Percentiles rank a stretch among this genome's conserved stretches.
These are phyloP conservation scores for Andrena hattorfiana DNA, from an alignment of 2,888 invertebrate species.

Conservation along the genomic window DNA sequence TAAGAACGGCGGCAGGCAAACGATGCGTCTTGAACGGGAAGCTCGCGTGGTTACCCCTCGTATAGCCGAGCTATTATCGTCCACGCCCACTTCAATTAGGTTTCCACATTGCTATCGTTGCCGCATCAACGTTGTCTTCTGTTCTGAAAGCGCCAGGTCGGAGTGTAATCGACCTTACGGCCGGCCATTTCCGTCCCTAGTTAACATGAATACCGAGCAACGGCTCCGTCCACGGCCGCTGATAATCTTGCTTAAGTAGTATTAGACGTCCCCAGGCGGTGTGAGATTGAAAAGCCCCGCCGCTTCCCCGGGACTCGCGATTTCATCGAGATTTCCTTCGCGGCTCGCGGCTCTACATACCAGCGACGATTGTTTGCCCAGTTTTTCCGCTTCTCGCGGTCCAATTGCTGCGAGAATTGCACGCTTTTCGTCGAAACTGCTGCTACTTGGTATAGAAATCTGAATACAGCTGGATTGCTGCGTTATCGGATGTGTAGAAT, in stretches of 20 bases:
- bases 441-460: not conserved
- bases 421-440: not conserved
- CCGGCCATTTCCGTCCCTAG: conserved; percentile 62
- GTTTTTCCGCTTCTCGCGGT: not conserved
- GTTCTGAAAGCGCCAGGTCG: conserved; percentile 44
- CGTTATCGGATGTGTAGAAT: too few species aligned
- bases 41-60: conserved; percentile 64
- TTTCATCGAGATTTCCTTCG: conserved; percentile 12
- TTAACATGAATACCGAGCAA: conserved; percentile 67
- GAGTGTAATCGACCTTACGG: conserved; percentile 64
- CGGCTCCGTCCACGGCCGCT: conserved; percentile 52
- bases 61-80: conserved; percentile 64
- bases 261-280: not conserved
- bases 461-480: not conserved
- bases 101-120: conserved; percentile 67
- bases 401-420: not conserved
- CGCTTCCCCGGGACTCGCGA: conserved; percentile 1
- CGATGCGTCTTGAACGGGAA: conserved; percentile 60
- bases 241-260: conserved; percentile 62
- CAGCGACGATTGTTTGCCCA: not conserved
- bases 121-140: conserved; percentile 70
- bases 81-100: conserved; percentile 72
- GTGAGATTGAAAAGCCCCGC: conserved; percentile 36
- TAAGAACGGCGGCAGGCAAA: conserved; percentile 29
- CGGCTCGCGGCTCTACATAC: not conserved